Percentiles rank a stretch among this genome's conserved stretches.
Conservation (phyloP, 2,888 invertebrate genomes). For the Romanomermis culicivorax region DNA sequence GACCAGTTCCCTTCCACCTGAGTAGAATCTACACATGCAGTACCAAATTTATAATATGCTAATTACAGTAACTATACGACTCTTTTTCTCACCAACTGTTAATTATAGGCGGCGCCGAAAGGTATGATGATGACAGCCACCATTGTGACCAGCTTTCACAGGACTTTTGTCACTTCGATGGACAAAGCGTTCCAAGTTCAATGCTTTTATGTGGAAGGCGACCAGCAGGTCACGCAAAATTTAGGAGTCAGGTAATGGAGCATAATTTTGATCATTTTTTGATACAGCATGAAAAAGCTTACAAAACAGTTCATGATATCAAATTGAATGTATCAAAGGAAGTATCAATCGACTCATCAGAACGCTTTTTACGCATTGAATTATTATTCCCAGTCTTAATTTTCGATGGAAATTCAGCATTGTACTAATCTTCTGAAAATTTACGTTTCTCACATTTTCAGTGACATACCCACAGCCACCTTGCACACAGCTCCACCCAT, state of each 20-base stretch:
- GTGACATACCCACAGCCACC: not conserved
- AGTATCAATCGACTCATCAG: too few species aligned
- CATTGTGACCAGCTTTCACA: conserved; percentile 9
- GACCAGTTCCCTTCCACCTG: too few species aligned
- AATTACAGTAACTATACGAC: too few species aligned
- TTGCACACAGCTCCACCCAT: conserved; percentile 11
- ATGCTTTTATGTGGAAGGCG: conserved; percentile 12
- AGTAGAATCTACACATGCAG: too few species aligned
- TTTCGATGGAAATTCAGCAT: too few species aligned
- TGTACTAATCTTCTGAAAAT: too few species aligned
- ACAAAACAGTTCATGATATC: too few species aligned
- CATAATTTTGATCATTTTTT: too few species aligned
- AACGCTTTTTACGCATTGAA: not conserved
- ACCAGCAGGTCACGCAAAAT: conserved; percentile 6
- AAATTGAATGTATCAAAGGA: too few species aligned
- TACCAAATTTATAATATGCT: too few species aligned
- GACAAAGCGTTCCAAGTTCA: conserved; percentile 10
- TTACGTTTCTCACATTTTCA: not conserved
- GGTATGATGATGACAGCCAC: conserved; percentile 9
- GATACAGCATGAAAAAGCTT: too few species aligned
- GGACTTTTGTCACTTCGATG: conserved; percentile 7
- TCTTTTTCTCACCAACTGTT: not conserved
- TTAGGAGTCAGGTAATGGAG: conserved; percentile 9
- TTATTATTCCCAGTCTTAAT: too few species aligned
- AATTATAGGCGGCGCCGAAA: conserved; percentile 7